A percentile compares a stretch with the other conserved stretches of the same genome.
phyloP scores from a whole-genome alignment of 1,140 invertebrate genomes.

The Nephila pilipes region DNA sequence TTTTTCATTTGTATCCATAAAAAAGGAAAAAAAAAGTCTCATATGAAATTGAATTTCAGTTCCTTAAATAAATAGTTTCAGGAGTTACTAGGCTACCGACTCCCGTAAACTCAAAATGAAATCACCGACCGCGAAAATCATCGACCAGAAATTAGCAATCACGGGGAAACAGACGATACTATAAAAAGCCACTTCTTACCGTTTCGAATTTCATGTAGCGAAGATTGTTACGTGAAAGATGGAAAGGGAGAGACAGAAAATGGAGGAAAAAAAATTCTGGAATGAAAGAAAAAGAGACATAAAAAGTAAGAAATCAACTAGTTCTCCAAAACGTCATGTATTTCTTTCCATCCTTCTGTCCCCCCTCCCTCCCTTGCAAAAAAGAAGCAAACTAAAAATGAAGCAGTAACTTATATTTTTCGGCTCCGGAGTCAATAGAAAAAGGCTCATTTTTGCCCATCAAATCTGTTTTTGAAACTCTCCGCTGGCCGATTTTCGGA shows the following conservation, averaged over 20 bases:
- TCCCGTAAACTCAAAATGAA: no score
- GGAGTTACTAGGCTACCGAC: no score
- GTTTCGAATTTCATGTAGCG: background rate
- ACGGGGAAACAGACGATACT: background rate
- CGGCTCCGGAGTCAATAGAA: conserved; percentile 15
- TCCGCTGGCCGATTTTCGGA: background rate
- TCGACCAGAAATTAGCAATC: background rate
- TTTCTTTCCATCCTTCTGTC: background rate
- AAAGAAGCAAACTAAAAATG: background rate
- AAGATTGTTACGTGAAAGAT: background rate
- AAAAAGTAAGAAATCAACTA: conserved; percentile 31
- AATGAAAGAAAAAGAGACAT: background rate
- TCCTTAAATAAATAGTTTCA: no score
- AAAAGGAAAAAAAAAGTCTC: no score
- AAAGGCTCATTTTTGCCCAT: conserved; percentile 18
- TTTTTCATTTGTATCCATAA: no score
- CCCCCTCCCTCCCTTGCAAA: background rate
- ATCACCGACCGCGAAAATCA: background rate
- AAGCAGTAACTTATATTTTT: background rate
- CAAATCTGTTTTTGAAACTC: conserved; percentile 28
- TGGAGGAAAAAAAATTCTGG: background rate
- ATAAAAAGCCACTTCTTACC: background rate
- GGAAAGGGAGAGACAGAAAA: background rate
- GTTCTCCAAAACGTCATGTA: conserved; percentile 10
- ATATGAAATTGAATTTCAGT: no score